A percentile compares a stretch with the other conserved stretches of the same genome.
phyloP scores from a whole-genome alignment of 2,888 invertebrate species.

The Metallyticus violacea region DNA sequence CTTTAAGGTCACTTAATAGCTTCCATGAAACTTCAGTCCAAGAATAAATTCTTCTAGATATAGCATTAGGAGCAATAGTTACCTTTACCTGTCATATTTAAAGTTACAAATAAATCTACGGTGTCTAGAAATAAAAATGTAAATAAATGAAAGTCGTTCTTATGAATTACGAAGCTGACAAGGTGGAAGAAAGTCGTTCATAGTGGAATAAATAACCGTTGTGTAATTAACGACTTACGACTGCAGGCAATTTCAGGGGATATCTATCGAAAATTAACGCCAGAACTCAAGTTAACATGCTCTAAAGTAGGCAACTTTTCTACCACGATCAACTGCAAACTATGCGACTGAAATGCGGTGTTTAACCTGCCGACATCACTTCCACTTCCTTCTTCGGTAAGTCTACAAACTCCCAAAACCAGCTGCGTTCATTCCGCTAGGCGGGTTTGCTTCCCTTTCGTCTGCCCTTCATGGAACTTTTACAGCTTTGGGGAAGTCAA shows the following conservation, averaged over 20 bases:
- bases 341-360: not conserved
- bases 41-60: too few species aligned
- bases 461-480: not conserved
- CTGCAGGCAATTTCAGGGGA: not conserved
- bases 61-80: too few species aligned
- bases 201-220: too few species aligned
- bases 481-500: not conserved
- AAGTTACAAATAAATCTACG: too few species aligned
- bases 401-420: not conserved
- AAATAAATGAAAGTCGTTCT: too few species aligned
- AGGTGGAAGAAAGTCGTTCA: too few species aligned
- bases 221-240: too few species aligned
- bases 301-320: not conserved
- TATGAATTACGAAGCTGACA: too few species aligned
- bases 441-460: not conserved
- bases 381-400: not conserved
- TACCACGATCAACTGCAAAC: not conserved
- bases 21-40: too few species aligned
- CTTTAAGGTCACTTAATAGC: too few species aligned
- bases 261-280: not conserved
- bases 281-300: not conserved
- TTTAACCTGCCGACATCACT: not conserved
- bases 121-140: too few species aligned
- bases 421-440: not conserved
- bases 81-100: too few species aligned